phyloP scores from a whole-genome alignment of 1,140 invertebrate species.

The Aethina tumida region DNA sequence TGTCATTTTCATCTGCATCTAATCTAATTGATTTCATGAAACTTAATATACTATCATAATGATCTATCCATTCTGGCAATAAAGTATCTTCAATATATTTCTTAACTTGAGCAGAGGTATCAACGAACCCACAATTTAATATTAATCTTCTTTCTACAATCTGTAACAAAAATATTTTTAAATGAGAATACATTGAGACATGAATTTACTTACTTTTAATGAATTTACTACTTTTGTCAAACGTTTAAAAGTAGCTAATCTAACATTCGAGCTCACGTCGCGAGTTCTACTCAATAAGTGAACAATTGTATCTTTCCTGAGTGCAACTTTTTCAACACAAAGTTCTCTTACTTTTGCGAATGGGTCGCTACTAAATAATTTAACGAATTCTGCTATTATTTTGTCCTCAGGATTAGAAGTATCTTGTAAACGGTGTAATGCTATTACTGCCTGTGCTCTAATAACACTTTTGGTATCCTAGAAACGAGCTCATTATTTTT shows the following conservation, averaged over 20 bases:
- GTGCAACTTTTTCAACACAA: constrained; percentile 14
- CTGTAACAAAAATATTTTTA: constrained; percentile 4
- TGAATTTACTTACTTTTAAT: constrained; percentile 12
- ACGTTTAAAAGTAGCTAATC: constrained; percentile 11
- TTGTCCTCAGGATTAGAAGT: constrained; percentile 13
- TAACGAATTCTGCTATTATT: constrained; percentile 11
- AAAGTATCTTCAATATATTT: neutral
- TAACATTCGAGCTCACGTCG: constrained; percentile 10
- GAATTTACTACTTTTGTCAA: constrained; percentile 4
- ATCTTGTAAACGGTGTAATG: constrained; percentile 15
- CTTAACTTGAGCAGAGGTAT: constrained; percentile 6
- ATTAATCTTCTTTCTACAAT: constrained; percentile 5
- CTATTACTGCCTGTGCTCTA: constrained; percentile 12
- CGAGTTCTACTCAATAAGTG: constrained; percentile 9
- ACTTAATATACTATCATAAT: constrained; percentile 5
- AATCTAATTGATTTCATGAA: constrained; percentile 9
- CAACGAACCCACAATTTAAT: constrained; percentile 4
- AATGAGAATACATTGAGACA: too few species aligned
- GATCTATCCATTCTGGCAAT: constrained; percentile 4
- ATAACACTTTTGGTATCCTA: constrained; percentile 14
- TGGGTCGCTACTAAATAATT: constrained; percentile 8
- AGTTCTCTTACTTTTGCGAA: constrained; percentile 12
- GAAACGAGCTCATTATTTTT: too few species aligned
- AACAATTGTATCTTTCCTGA: constrained; percentile 6
- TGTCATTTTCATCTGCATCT: constrained; percentile 10